phyloP scores from a whole-genome alignment of 1,140 invertebrate genomes.

The Sycophila sp. region DNA sequence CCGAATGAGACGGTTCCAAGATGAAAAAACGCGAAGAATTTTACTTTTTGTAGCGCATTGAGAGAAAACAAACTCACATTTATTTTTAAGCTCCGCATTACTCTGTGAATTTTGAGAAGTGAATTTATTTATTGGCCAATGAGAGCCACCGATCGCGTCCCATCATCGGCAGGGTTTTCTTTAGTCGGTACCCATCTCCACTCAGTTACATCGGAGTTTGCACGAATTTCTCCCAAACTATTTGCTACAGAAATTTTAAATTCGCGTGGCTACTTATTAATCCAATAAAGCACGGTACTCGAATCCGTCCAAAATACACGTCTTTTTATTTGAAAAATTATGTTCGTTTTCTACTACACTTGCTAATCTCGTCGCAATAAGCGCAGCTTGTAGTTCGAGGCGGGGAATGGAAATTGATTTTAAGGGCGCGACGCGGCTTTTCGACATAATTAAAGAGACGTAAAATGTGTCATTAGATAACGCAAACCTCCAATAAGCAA shows the following conservation, averaged over 20 bases:
- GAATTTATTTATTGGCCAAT: not conserved
- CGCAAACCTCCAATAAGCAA: not conserved
- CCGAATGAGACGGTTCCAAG: not conserved
- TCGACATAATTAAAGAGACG: not conserved
- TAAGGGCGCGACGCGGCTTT: not conserved
- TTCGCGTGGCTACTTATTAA: not conserved
- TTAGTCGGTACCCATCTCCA: slow-evolving; percentile 59
- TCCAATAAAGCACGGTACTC: not conserved
- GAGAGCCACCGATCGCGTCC: not conserved
- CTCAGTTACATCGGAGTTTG: slow-evolving; percentile 32
- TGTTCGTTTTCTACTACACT: not conserved
- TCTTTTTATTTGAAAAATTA: not conserved
- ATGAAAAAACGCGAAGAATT: not conserved
- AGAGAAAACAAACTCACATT: not conserved
- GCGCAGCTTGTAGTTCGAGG: slow-evolving; percentile 4
- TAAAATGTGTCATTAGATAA: not conserved
- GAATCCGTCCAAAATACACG: not conserved
- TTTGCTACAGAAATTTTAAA: slow-evolving; percentile 40
- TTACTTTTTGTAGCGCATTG: not conserved
- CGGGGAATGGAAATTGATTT: not conserved
- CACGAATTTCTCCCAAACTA: slow-evolving; percentile 52
- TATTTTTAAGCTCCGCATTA: not conserved
- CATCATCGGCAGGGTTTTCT: slow-evolving; percentile 61
- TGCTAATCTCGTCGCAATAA: not conserved
- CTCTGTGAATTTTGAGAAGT: not conserved